A percentile compares a stretch with the other conserved stretches of the same genome.
These are phyloP conservation scores for Drosophila guanche DNA, from an alignment of 1,140 invertebrate species.

Conservation along the genomic window DNA sequence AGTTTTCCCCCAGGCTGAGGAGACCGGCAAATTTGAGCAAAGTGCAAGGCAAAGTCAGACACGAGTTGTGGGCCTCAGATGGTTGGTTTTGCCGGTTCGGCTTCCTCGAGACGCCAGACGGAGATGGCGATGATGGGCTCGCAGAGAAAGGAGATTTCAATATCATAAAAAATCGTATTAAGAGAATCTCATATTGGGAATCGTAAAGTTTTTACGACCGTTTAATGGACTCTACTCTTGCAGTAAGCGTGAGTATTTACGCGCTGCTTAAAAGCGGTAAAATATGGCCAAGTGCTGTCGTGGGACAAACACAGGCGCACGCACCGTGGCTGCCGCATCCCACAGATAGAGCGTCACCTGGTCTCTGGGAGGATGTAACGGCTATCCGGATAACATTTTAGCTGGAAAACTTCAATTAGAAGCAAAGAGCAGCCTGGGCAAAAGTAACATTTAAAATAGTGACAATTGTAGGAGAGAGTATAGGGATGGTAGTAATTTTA, in stretches of 20 bases:
- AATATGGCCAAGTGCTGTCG: constrained; percentile 76
- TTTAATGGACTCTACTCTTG: constrained; percentile 83
- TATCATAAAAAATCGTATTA: constrained; percentile 82
- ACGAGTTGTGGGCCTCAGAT: constrained; percentile 51
- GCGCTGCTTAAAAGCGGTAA: constrained; percentile 81
- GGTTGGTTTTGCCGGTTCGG: constrained; percentile 17
- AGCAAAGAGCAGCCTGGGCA: constrained; percentile 6
- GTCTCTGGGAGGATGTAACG: constrained; percentile 31
- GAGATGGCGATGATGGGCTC: constrained; percentile 62
- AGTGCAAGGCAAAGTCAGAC: constrained; percentile 34
- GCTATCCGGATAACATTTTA: constrained; percentile 19
- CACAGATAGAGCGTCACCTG: constrained; percentile 9
- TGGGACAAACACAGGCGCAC: constrained; percentile 48
- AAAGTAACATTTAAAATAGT: background rate
- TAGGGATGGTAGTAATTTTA: no score
- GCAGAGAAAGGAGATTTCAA: constrained; percentile 78
- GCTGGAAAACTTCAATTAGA: constrained; percentile 46
- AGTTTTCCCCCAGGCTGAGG: constrained; percentile 37
- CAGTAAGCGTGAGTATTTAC: constrained; percentile 83
- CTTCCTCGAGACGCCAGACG: constrained; percentile 1
- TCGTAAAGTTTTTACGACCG: constrained; percentile 83
- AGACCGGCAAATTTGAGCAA: constrained; percentile 40
- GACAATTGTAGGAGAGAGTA: no score
- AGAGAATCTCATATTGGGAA: constrained; percentile 82
- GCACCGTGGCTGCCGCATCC: constrained; percentile 1